Base-by-base conservation (phyloP, 1,140 invertebrate species). In the Arion vulgaris region DNA sequence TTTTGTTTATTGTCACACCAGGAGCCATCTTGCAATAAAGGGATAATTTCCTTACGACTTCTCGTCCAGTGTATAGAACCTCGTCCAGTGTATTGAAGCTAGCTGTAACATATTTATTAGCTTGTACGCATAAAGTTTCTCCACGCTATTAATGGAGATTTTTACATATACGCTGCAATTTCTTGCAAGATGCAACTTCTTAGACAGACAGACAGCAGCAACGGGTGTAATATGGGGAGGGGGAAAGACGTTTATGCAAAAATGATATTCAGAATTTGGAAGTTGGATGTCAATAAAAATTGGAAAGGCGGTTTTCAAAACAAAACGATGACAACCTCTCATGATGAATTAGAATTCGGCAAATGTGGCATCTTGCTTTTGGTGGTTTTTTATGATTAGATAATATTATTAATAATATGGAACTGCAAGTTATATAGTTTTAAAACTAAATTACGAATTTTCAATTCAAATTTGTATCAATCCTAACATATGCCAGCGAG, bases 1-100 rank as follows among this genome's bases (percentile, higher is more conserved):
- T 66, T 66, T 66, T 34, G 28, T 66, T 66, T 66, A 66, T 66
- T 66, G 62, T 66, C 62, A 34, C 62, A 32, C 62, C 62, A 34
- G 62, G 62, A n/a, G 62, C 62, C 62, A 28, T 32, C 62, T 66
- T 66, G 2, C 28, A 66, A 66, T 66, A 66, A 66, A 66, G 32
- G 51, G 23, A 23, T 34, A 66, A 66, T 34, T 66, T 34, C 28
- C 28, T 57, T 57, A 57, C 17, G 26, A 57, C 51, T 57, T 23
- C 51, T 23, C 51, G 15, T n/a, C n/a, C n/a, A n/a, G n/a, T n/a
- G n/a, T 62, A 15, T 9, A 62, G 57, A 13, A 13, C 57, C 15
- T 5, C 26, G 5, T 66, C 11, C n/a, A 17, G 62, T 2, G 17
- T 28, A 66, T 32, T 66, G n/a, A 66, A 2, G 62, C 62, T 66